phyloP scores from a whole-genome alignment of 1,140 invertebrate species.

The Diachasma alloeum region DNA sequence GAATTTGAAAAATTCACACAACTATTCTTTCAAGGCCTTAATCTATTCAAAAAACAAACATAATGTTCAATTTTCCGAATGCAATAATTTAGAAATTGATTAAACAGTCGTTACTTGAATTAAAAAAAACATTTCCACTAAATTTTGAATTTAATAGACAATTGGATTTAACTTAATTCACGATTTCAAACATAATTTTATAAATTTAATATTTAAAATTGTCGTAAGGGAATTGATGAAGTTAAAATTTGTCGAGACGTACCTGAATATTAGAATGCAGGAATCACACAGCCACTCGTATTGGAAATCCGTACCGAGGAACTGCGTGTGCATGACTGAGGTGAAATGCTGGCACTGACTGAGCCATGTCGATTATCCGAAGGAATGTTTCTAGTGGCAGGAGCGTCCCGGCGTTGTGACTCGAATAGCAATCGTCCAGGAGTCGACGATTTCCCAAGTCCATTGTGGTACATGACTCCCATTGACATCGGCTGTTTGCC shows the following conservation, averaged over 20 bases:
- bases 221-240: not conserved
- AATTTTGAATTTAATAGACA: too few species aligned
- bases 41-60: too few species aligned
- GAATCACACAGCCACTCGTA: not conserved
- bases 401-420: constrained; percentile 58
- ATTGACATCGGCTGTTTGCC: not conserved
- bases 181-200: too few species aligned
- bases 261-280: not conserved
- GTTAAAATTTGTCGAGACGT: not conserved
- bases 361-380: constrained; percentile 46
- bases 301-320: not conserved
- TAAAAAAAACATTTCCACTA: too few species aligned
- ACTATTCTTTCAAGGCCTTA: too few species aligned
- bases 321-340: constrained; percentile 44
- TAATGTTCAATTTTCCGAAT: too few species aligned
- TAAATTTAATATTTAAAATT: not conserved
- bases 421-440: constrained; percentile 54
- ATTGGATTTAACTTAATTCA: too few species aligned
- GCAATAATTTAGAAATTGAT: too few species aligned
- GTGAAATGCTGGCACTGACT: constrained; percentile 54
- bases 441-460: constrained; percentile 54
- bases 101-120: too few species aligned
- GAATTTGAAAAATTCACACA: too few species aligned
- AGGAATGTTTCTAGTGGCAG: constrained; percentile 61
- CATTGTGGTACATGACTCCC: not conserved